Evolutionary conservation across 2,888 invertebrate genomes (phyloP).

Genomic region (Caradrina kadenii): DNA sequence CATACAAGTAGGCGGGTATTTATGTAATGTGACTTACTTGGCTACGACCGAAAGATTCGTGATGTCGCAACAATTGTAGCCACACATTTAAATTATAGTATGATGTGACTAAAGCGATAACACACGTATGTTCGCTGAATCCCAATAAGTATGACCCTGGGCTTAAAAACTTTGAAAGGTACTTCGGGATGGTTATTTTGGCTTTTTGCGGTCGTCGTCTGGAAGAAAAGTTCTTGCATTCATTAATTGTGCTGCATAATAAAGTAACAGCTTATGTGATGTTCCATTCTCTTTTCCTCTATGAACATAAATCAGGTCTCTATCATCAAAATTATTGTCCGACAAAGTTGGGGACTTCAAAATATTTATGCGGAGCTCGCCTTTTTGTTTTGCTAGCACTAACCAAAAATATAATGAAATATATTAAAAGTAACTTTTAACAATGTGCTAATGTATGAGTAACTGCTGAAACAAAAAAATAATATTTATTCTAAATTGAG

Average conservation of each 20-base stretch:
- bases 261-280: constrained; percentile 30
- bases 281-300: neutral
- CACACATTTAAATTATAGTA: neutral
- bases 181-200: constrained; percentile 31
- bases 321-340: neutral
- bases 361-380: constrained; percentile 4
- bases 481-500: constrained; percentile 71
- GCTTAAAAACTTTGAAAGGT: constrained; percentile 23
- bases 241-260: constrained; percentile 12
- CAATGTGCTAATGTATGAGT: constrained; percentile 70
- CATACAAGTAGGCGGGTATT: constrained; percentile 39
- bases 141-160: neutral
- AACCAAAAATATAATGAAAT: constrained; percentile 35
- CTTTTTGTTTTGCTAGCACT: constrained; percentile 50
- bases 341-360: neutral
- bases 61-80: neutral
- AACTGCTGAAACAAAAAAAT: constrained; percentile 50
- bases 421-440: constrained; percentile 60
- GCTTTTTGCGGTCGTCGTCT: constrained; percentile 17
- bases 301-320: too few species aligned
- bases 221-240: neutral
- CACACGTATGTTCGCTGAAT: constrained; percentile 11
- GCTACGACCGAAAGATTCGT: constrained; percentile 14
- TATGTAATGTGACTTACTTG: constrained; percentile 12
- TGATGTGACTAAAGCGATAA: neutral